Base-by-base conservation (phyloP, 2,888 invertebrate genomes). In the Drosophila hawaiiensis region DNA sequence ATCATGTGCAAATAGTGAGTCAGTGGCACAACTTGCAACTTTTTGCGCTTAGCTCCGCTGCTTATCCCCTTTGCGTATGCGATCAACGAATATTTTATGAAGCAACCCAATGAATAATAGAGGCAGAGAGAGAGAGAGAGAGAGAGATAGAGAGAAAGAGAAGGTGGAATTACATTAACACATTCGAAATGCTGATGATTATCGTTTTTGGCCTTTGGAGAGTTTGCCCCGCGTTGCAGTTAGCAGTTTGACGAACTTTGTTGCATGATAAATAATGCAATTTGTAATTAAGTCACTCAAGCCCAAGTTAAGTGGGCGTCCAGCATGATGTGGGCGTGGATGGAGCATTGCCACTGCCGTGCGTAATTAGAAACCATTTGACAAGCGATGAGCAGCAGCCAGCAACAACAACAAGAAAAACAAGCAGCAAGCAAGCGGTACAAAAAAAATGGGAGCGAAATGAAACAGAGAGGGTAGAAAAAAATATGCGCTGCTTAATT, bases 281-380 rank as follows among this genome's bases (percentile, higher is more conserved):
- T 84, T 90, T 80, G 90, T 90, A 90, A 84, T 89, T 90, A 89
- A 89, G 87, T 89, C 90, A 84, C 90, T 87, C 87, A 86, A 68
- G 58, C 78, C 75, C 67, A 59, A 68, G 75, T 66, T 66, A 74
- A 79, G 65, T 66, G 78, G 80, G 66, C 69, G 66, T 28, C 54
- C 56, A n/a, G 12, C 7, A 22, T 9, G 33, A n/a, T 14, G 19
- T 47, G 71, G 73, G 68, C 64, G 67, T 74, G 78, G 63, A 6
- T 10, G 37, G 9, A 31, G 31, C 31, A 31, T 31, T 70, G 78
- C 68, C 70, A 79, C 9, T n/a, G 47, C 76, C 59, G 68, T 69
- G 75, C 79, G 80, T 81, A 76, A 81, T 82, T 82, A 76, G 73
- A 81, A 82, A 76, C 55, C 82, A 79, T 78, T 78, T 79, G 82